Conservation (phyloP, 2,797 vertebrate genomes). For the Coranthus polyacanthus region DNA sequence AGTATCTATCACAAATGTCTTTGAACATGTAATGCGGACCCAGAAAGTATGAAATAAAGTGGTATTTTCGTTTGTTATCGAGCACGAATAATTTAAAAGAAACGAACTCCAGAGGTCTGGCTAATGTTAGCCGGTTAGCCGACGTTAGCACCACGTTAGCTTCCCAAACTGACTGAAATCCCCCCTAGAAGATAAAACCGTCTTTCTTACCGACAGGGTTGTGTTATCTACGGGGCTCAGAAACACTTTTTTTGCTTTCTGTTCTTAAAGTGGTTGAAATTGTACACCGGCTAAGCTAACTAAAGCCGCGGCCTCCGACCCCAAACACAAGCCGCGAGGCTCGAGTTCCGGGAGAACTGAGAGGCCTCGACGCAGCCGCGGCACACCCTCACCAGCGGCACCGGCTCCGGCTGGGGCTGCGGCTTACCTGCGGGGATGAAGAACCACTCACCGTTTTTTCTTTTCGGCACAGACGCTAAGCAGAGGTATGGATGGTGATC, state of each 20-base stretch:
- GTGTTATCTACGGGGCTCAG: no score
- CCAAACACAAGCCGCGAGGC: conserved; percentile 48
- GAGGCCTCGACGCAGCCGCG: conserved; percentile 75
- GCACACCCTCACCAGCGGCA: conserved; percentile 48
- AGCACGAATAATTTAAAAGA: neutral
- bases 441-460: conserved; percentile 77
- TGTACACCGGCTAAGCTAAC: neutral
- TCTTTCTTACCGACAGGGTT: accelerated
- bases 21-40: accelerated
- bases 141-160: conserved; percentile 45
- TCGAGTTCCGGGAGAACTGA: conserved; percentile 81
- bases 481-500: neutral
- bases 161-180: conserved; percentile 2
- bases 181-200: neutral
- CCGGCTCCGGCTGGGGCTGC: conserved; percentile 26
- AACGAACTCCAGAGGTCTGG: neutral
- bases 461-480: conserved; percentile 43
- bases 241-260: neutral
- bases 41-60: accelerated
- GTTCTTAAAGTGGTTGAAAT: neutral
- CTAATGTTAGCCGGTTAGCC: conserved; percentile 40
- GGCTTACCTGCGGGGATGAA: conserved; percentile 3
- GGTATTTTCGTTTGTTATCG: neutral
- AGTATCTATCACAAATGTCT: neutral
- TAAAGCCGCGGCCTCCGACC: conserved; percentile 50